Percentiles rank a stretch among this genome's conserved stretches.
Conservation (phyloP, 2,797 vertebrate species). For the Sebastiscus tertius region DNA sequence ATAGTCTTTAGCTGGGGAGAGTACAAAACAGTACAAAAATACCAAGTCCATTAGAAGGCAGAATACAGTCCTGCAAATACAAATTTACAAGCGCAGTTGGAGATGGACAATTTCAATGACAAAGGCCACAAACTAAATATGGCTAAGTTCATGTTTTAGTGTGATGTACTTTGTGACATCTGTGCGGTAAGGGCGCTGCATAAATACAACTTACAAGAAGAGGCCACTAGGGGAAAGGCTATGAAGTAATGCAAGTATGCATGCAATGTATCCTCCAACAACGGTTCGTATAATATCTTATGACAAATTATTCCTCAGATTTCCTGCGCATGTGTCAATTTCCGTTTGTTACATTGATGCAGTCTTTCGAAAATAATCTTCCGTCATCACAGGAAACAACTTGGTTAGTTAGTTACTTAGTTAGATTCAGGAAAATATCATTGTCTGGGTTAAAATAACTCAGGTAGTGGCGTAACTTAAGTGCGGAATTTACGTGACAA, state of each 20-base stretch:
- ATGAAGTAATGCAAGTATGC: neutral
- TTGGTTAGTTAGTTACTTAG: too few species aligned
- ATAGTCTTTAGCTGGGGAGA: slow-evolving; percentile 5
- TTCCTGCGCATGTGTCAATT: neutral
- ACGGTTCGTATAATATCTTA: neutral
- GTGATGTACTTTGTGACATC: neutral
- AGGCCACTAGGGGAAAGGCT: neutral
- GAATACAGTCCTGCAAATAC: neutral
- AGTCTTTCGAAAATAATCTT: too few species aligned
- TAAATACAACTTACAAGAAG: neutral
- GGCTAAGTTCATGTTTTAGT: neutral
- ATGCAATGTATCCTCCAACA: neutral
- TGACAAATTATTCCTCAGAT: neutral
- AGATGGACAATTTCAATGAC: neutral
- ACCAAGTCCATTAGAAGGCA: neutral
- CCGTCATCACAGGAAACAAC: too few species aligned
- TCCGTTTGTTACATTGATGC: too few species aligned
- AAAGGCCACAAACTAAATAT: neutral
- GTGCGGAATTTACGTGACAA: too few species aligned
- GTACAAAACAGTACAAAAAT: neutral
- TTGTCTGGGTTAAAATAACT: too few species aligned
- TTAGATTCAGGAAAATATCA: too few species aligned
- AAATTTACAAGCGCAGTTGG: neutral
- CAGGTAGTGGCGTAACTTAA: too few species aligned
- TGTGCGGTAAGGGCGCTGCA: neutral